These are phyloP conservation scores for Elmis aenea DNA, from an alignment of 2,888 invertebrate species.

Conservation along the genomic window DNA sequence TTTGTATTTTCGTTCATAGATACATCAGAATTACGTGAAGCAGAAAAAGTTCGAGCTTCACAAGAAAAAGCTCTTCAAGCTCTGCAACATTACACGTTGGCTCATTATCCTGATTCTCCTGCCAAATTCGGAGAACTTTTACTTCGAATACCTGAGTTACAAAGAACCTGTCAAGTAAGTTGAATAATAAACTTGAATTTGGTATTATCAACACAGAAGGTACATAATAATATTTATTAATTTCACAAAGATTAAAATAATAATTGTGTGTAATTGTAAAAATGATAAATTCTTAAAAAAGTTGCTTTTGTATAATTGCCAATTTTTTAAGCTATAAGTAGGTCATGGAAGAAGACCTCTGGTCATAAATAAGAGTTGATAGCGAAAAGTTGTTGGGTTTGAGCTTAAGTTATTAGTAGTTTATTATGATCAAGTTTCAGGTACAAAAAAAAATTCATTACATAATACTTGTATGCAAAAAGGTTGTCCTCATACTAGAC, in stretches of 20 bases:
- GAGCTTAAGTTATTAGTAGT: no score
- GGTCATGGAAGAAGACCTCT: no score
- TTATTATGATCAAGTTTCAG: no score
- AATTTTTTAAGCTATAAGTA: constrained; percentile 39
- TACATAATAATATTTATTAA: constrained; percentile 2
- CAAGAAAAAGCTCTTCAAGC: constrained; percentile 93
- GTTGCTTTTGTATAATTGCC: constrained; percentile 27
- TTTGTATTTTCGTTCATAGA: constrained; percentile 50
- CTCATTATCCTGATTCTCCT: constrained; percentile 87
- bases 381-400: no score
- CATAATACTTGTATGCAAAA: no score
- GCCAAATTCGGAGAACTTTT: constrained; percentile 93
- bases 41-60: constrained; percentile 89
- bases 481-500: no score
- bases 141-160: constrained; percentile 88
- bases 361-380: no score
- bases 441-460: no score
- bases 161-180: constrained; percentile 84
- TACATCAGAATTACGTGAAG: constrained; percentile 86
- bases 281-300: background rate
- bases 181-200: no score
- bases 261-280: constrained; percentile 1
- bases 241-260: background rate
- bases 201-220: background rate
- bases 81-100: constrained; percentile 83